Base-by-base conservation (phyloP, 2,888 invertebrate genomes). In the Rhingia rostrata region DNA sequence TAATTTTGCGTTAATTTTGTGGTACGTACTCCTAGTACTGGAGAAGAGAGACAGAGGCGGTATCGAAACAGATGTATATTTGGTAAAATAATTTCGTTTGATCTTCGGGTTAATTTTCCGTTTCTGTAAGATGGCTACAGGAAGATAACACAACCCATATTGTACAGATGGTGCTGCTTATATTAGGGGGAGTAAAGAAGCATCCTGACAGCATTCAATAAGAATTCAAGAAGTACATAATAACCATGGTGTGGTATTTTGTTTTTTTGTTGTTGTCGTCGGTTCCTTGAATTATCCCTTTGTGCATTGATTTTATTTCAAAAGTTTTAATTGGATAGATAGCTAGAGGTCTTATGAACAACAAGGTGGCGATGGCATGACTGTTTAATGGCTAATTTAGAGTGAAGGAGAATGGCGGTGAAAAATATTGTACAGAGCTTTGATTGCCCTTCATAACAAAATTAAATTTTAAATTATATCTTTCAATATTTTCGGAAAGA, bases 1-100 rank as follows among this genome's bases (percentile, higher is more conserved):
- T 66, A 72, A 72, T 79, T 66, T 72, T 79, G 78, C 72, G 72
- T 79, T 79, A 70, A 78, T 78, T 78, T 78, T 78, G 78, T 58
- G 78, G 70, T 70, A 22, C 22, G 22, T 2, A 63, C 63, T 63
- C 45, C 37, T 56, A 56, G 53, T 47, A 33, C 39, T 6, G 37
- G 9, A 0, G 14, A 14, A 30, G 9, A 9, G 12, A 10, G 37
- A 2, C 22, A 22, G n/a, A 39, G 47, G 32, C 47, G 54, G 61
- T 30, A 32, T 37, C 35, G 39, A 47, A 78, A 37, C 56, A 70
- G 70, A 70, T 69, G 69, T 69, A 64, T 56, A 61, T 58, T 58
- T 63, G 61, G 66, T 47, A 54, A 77, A 63, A 77, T 63, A 45
- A 61, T 77, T 69, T 69, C 54, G 77, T 69, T 77, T 77, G 77